These are phyloP conservation scores for Paramisgurnus dabryanus DNA, from an alignment of 2,113 vertebrate genomes.

Conservation along the genomic window DNA sequence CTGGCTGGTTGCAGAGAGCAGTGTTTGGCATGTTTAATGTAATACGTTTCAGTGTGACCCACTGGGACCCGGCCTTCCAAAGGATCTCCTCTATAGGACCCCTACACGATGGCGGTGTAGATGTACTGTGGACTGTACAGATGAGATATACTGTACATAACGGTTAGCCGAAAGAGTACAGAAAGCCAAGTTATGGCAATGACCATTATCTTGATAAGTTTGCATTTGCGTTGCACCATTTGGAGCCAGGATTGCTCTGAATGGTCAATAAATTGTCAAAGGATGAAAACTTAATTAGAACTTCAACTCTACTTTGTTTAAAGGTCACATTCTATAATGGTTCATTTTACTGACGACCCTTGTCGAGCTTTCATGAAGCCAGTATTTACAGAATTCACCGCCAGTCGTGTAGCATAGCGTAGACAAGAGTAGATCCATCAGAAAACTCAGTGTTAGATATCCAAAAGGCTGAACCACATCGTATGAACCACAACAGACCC, in stretches of 20 bases:
- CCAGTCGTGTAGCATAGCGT: slow-evolving; percentile 1
- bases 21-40: slow-evolving; percentile 45
- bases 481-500: slow-evolving; percentile 37
- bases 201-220: slow-evolving; percentile 48
- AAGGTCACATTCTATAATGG: slow-evolving; percentile 20
- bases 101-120: slow-evolving; percentile 23
- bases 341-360: slow-evolving; percentile 25
- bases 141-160: slow-evolving; percentile 23
- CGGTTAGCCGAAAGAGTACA: slow-evolving; percentile 16
- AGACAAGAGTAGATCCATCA: slow-evolving; percentile 47
- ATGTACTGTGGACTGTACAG: neutral
- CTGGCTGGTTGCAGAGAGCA: slow-evolving; percentile 39
- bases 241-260: slow-evolving; percentile 33
- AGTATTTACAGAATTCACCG: slow-evolving; percentile 19
- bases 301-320: slow-evolving; percentile 25
- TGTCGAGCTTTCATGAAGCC: slow-evolving; percentile 24
- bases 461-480: neutral
- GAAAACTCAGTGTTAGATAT: slow-evolving; percentile 11
- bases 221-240: slow-evolving; percentile 44
- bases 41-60: slow-evolving; percentile 40
- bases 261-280: slow-evolving; percentile 41
- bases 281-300: slow-evolving; percentile 49
- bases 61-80: slow-evolving; percentile 5
- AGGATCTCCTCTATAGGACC: slow-evolving; percentile 26
- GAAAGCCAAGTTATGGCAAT: slow-evolving; percentile 30